phyloP scores from a whole-genome alignment of 2,888 invertebrate species.

The Melieria crassipennis region DNA sequence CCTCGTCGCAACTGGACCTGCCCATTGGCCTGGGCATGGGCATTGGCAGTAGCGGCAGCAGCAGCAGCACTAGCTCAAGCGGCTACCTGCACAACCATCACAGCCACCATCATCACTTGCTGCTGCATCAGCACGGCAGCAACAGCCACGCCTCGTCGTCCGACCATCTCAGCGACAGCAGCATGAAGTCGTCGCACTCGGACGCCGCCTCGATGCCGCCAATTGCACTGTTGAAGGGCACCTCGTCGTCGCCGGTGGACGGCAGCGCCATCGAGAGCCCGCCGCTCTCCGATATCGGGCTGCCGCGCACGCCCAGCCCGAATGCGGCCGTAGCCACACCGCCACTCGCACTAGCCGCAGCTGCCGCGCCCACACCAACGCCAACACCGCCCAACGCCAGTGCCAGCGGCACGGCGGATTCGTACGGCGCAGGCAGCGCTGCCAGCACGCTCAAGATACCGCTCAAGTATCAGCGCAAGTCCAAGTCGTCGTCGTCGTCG shows the following conservation, averaged over 20 bases:
- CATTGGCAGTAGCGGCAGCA: constrained; percentile 48
- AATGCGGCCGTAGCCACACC: constrained; percentile 60
- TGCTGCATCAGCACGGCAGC: constrained; percentile 42
- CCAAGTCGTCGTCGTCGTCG: constrained; percentile 60
- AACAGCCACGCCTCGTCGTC: constrained; percentile 38
- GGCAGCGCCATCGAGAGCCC: constrained; percentile 67
- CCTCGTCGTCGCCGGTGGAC: constrained; percentile 61
- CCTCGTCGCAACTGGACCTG: constrained; percentile 65
- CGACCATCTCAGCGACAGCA: constrained; percentile 61
- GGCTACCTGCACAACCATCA: constrained; percentile 53
- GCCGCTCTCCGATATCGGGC: constrained; percentile 65
- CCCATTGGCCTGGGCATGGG: constrained; percentile 56
- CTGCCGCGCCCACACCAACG: constrained; percentile 17
- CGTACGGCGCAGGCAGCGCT: constrained; percentile 22
- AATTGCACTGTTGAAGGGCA: constrained; percentile 50
- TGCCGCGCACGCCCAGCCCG: constrained; percentile 65
- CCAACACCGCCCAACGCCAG: background rate
- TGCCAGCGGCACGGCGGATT: background rate
- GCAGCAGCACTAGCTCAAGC: constrained; percentile 49
- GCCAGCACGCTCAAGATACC: constrained; percentile 66
- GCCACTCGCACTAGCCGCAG: constrained; percentile 51
- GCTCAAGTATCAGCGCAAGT: constrained; percentile 71
- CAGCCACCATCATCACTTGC: constrained; percentile 47
- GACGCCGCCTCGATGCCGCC: constrained; percentile 42
- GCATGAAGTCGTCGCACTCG: constrained; percentile 56